Base-by-base conservation (phyloP, 2,797 vertebrate genomes). In the Triplophysa bombifrons region DNA sequence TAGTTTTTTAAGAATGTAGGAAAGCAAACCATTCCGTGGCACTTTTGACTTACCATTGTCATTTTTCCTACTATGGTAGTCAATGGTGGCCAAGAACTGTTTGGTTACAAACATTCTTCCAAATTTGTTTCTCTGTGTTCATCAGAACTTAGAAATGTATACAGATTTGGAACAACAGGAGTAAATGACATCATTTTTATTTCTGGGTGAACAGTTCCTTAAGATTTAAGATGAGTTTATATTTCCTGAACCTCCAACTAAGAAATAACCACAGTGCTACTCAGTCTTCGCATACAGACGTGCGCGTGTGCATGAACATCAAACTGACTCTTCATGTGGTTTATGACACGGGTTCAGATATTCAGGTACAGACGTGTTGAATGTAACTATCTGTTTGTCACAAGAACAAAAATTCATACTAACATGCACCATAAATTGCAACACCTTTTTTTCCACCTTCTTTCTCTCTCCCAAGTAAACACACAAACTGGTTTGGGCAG, bases 401-500 rank as follows among this genome's bases (percentile, higher is more conserved):
- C 60, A 30, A 27, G 14, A 22, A 7, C 25, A 22, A 11, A 22
- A 60, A 27, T 60, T 30, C 6, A 0, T 16, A 30, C 27, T 27
- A 48, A 65, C 44, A 16, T 38, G 60, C 41, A 30, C 20, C 38
- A 20, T 60, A 61, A 34, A 63, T n/a, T 38, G 13, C 17, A 58
- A 48, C 17, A 60, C 20, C 7, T 9, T 46, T 55, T 22, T 58
- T 63, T 74, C 48, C 38, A 56, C 55, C 70, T 64, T 60, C 58
- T 25, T 74, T 63, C 27, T 34, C 53, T 56, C 60, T 58, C 74
- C 34, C 38, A 17, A 61, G 27, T 20, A 72, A 60, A 50, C 53
- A 74, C 46, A 71, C 30, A 68, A 91, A 93, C 92, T 88, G 91
- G 91, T 92, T 91, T 16, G 86, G 87, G 88, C 84, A 86, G 90